phyloP scores from a whole-genome alignment of 2,113 vertebrate species.

The Bufo gargarizans region DNA sequence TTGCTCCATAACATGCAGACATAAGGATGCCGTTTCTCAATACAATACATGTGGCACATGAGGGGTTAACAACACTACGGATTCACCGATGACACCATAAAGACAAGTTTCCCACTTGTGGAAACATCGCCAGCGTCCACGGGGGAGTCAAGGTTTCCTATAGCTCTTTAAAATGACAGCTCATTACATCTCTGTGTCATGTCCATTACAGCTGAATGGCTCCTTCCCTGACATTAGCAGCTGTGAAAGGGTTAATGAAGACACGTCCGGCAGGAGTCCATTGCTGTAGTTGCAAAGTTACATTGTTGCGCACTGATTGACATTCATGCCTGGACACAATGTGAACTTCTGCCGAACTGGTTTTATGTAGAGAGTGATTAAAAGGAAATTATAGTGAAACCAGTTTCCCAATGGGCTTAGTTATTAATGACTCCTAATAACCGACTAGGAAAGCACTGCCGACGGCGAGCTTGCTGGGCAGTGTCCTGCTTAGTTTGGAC shows the following conservation, averaged over 20 bases:
- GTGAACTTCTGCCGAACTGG: not conserved
- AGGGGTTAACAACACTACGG: not conserved
- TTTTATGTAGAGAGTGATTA: not conserved
- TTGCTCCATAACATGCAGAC: not conserved
- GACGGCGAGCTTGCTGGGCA: not conserved
- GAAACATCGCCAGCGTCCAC: not conserved
- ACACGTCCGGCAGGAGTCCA: not conserved
- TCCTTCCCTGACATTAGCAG: not conserved
- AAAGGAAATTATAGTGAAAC: not conserved
- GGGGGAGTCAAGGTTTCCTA: not conserved
- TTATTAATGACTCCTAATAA: not conserved
- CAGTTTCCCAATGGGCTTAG: not conserved
- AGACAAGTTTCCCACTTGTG: not conserved
- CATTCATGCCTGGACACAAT: not conserved
- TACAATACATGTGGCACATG: not conserved
- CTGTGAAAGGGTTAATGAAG: conserved; percentile 25
- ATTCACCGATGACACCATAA: not conserved
- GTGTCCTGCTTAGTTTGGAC: not conserved
- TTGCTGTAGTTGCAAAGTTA: not conserved
- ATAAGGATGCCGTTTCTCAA: not conserved
- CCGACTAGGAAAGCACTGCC: no score
- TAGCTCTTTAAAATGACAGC: conserved; percentile 7
- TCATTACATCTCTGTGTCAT: not conserved
- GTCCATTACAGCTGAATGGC: not conserved
- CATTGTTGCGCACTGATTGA: not conserved